phyloP scores from a whole-genome alignment of 2,113 vertebrate genomes.

The Panurus biarmicus region DNA sequence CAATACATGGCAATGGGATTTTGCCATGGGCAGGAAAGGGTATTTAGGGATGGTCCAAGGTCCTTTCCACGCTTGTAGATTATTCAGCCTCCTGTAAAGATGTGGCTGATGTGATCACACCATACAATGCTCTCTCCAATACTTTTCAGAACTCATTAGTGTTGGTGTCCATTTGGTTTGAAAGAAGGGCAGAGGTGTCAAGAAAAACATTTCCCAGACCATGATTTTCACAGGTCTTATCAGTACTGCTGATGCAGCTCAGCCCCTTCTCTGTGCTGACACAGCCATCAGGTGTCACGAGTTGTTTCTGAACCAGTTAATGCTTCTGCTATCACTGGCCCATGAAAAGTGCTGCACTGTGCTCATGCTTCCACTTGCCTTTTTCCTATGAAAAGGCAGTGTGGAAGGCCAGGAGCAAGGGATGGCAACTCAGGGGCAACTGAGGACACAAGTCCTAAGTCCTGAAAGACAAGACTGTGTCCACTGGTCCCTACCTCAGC shows the following conservation, averaged over 20 bases:
- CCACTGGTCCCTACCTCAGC: not conserved
- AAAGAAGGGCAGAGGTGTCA: not conserved
- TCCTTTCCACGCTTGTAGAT: not conserved
- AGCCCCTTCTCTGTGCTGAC: not conserved
- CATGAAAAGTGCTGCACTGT: not conserved
- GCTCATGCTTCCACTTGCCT: not conserved
- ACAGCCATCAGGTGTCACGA: not conserved
- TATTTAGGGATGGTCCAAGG: not conserved
- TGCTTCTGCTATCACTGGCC: not conserved
- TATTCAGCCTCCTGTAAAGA: not conserved
- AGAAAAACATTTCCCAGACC: not conserved
- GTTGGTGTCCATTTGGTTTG: not conserved
- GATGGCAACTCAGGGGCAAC: not conserved
- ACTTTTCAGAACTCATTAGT: not conserved
- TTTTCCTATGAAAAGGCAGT: not conserved
- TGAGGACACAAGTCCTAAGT: not conserved
- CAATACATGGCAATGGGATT: not conserved
- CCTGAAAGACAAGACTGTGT: not conserved
- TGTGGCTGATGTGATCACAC: not conserved
- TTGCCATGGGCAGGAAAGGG: not conserved
- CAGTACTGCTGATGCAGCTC: not conserved
- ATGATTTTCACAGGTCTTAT: not conserved
- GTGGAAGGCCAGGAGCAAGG: not conserved
- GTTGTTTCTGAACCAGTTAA: not conserved
- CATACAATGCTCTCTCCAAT: not conserved